Conservation (phyloP, 30 jellyfish, hydroid and myxozoan species). For the Chironex yamaguchii region DNA sequence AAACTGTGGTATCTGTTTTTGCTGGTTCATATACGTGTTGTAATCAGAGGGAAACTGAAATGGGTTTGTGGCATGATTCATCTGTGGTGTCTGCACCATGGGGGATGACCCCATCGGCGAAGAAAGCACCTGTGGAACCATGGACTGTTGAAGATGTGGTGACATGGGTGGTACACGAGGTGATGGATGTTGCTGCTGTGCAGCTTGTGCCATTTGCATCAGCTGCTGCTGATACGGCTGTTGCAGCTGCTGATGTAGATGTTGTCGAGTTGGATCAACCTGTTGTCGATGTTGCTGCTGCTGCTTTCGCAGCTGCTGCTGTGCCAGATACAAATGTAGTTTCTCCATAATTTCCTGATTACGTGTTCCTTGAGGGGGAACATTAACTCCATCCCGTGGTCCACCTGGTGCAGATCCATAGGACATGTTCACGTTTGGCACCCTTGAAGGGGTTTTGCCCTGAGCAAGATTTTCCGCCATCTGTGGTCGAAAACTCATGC, state of each 20-base stretch:
- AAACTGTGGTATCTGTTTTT: conserved; percentile 69
- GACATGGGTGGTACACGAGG: conserved; percentile 76
- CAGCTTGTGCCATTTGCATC: conserved; percentile 70
- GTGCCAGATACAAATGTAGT: conserved; percentile 67
- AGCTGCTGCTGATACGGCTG: conserved; percentile 75
- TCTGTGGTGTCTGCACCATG: conserved; percentile 66
- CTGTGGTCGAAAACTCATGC: conserved; percentile 43
- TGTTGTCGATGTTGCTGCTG: conserved; percentile 65
- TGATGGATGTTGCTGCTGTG: conserved; percentile 76
- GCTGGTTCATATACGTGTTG: conserved; percentile 71
- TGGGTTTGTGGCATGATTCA: conserved; percentile 62
- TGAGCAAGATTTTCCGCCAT: conserved; percentile 64
- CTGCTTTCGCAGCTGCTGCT: conserved; percentile 52
- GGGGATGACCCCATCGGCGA: conserved; percentile 82
- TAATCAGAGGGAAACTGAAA: conserved; percentile 85
- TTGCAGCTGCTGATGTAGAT: conserved; percentile 47
- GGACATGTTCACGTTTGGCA: conserved; percentile 36
- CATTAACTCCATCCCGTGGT: conserved; percentile 35
- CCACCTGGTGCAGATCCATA: conserved; percentile 2
- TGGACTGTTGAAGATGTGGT: conserved; percentile 77
- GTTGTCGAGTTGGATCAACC: conserved; percentile 38
- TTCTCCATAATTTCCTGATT: conserved; percentile 82
- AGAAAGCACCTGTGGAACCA: conserved; percentile 66
- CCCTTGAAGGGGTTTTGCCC: conserved; percentile 54
- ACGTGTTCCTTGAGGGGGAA: conserved; percentile 51